Evolutionary conservation across 2,888 invertebrate species (phyloP).

Genomic region (Gymnosoma rotundatum): DNA sequence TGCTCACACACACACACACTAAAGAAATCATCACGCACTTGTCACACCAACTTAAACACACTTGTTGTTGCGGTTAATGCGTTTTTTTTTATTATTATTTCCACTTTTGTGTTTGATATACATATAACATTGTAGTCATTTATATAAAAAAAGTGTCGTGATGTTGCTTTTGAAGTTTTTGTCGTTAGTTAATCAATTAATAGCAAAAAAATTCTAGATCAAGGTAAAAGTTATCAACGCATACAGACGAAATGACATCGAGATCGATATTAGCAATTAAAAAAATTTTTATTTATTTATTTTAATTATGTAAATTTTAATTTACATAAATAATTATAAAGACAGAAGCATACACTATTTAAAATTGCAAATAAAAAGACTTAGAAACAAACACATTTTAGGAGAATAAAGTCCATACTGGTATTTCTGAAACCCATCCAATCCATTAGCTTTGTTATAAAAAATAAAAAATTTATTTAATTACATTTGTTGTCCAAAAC

Average conservation of each 20-base stretch:
- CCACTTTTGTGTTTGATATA: conserved; percentile 38
- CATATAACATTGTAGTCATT: conserved; percentile 22
- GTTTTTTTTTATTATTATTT: conserved; percentile 31
- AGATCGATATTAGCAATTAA: conserved; percentile 6
- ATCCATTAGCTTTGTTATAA: too few relatives aligned
- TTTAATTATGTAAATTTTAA: too few relatives aligned
- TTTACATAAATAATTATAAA: background rate
- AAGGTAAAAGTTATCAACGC: conserved; percentile 63
- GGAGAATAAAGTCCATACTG: too few relatives aligned
- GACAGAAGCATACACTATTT: background rate
- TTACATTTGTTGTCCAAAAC: too few relatives aligned
- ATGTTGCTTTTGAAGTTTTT: conserved; percentile 78
- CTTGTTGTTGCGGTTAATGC: conserved; percentile 29
- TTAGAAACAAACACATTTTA: conserved; percentile 56
- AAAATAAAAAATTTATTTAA: too few relatives aligned
- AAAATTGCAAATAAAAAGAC: conserved; percentile 33
- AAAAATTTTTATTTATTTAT: background rate
- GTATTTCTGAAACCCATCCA: too few relatives aligned
- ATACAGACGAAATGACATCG: background rate
- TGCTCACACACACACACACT: background rate
- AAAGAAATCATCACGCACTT: conserved; percentile 38
- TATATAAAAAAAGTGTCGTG: conserved; percentile 75
- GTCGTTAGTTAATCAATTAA: conserved; percentile 81
- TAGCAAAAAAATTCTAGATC: conserved; percentile 80
- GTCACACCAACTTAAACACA: conserved; percentile 12